phyloP scores from a whole-genome alignment of 2,888 invertebrate genomes.

The Euzophera pinguis region DNA sequence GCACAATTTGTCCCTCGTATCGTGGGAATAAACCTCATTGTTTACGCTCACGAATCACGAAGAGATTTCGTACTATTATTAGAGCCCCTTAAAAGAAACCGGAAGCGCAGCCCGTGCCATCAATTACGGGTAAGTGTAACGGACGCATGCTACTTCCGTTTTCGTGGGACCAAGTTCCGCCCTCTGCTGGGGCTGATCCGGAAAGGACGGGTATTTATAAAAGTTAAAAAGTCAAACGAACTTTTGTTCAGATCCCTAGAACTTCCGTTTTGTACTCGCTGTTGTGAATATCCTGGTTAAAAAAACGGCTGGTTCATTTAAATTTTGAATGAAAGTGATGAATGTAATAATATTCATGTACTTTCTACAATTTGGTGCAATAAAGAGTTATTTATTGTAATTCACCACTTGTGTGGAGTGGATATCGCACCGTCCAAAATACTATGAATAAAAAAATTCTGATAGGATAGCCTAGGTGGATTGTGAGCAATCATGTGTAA shows the following conservation, averaged over 20 bases:
- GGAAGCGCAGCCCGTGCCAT: slow-evolving; percentile 72
- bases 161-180: slow-evolving; percentile 61
- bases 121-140: slow-evolving; percentile 66
- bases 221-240: slow-evolving; percentile 61
- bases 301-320: slow-evolving; percentile 1
- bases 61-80: slow-evolving; percentile 31
- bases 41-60: slow-evolving; percentile 11
- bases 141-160: slow-evolving; percentile 75
- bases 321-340: not conserved
- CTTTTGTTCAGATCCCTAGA: slow-evolving; percentile 51
- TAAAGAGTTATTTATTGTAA: no score
- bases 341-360: no score
- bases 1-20: slow-evolving; percentile 11
- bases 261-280: slow-evolving; percentile 45
- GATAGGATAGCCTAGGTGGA: no score
- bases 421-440: no score
- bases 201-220: slow-evolving; percentile 70
- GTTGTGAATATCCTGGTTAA: slow-evolving; percentile 12
- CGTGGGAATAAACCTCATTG: slow-evolving; percentile 18
- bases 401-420: no score
- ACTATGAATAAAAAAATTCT: no score
- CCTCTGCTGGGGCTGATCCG: slow-evolving; percentile 67
- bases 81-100: slow-evolving; percentile 43
- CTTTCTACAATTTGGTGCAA: no score
- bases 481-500: no score